Conservation (phyloP, 2,113 vertebrate species). For the Microcebus jonahi region DNA sequence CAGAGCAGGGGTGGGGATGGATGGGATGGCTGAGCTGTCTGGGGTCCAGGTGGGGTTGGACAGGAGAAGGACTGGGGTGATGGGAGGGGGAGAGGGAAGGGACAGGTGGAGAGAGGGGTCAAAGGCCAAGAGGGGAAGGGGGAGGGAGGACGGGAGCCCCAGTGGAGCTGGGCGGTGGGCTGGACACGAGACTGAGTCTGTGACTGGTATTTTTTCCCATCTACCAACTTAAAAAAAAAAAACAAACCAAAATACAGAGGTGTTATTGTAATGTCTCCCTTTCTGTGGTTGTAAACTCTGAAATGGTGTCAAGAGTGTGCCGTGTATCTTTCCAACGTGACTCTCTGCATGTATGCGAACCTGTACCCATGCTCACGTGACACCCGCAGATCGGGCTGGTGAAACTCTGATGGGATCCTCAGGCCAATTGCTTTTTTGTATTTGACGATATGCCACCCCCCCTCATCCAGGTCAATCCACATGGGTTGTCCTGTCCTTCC, state of each 20-base stretch:
- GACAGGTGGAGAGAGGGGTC: background rate
- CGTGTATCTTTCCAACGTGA: background rate
- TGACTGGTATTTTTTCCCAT: background rate
- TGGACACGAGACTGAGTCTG: background rate
- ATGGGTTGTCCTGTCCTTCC: background rate
- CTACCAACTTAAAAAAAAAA: background rate
- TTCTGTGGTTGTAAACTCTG: background rate
- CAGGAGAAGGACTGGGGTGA: background rate
- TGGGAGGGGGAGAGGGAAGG: background rate
- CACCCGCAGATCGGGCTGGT: fast-evolving
- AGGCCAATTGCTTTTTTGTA: background rate
- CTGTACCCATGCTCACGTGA: fast-evolving
- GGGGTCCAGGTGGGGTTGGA: background rate
- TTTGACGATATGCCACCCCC: background rate
- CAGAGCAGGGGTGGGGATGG: background rate
- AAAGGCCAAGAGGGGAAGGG: background rate
- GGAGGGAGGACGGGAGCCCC: background rate
- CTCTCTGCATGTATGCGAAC: no score
- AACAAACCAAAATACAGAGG: background rate
- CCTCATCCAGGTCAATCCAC: background rate
- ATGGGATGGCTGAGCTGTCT: background rate
- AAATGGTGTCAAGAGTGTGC: background rate
- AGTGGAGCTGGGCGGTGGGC: no score
- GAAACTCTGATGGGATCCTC: fast-evolving
- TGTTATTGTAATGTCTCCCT: background rate